Evolutionary conservation across 2,797 vertebrate species (phyloP), one percentile per base, ranked within the genome.

Genomic region (Lepus townsendii): DNA sequence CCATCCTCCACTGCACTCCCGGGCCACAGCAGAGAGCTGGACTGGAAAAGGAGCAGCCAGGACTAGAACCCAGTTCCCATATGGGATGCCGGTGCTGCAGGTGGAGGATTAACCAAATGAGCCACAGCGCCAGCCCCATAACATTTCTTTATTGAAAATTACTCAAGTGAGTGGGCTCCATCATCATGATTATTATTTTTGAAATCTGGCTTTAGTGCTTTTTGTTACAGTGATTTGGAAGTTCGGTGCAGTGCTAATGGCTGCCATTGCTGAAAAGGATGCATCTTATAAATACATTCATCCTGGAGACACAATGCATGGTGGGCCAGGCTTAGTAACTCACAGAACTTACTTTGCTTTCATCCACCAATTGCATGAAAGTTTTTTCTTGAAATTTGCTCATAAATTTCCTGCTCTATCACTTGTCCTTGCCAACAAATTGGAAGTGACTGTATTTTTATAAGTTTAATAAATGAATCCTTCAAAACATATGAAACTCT

Each of bases 401-500:
- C 50, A 27, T 71, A 85, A 92, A 68, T 63, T 88, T 93, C 47
- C 69, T 86, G 19, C n/a, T 66, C 11, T 94, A 66, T 57, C 20
- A n/a, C 57, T 91, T 80, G 30, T 57, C 91, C 65, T 92, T 90
- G 60, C 68, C 50, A 90, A 72, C 26, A 95, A 76, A 76, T 66
- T 63, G 1, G 38, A 92, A 78, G 2, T 86, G 54, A 17, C 2
- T 78, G 0, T 42, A 60, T 85, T 94, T 92, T 83, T 83, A 86
- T 52, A n/a, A 69, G 82, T 94, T 92, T 93, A 89, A 95, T 68
- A 91, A 57, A 69, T 73, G 5, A 83, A 0, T 89, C 82, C 27
- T 95, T 84, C 22, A 73, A 94, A 95, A 91, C 82, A 95, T 27
- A 73, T 0, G 68, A 90, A 95, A 94, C 19, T 30, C 7, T 92